Conservation (phyloP, 2,888 invertebrate species). For the Cryptus armator region DNA sequence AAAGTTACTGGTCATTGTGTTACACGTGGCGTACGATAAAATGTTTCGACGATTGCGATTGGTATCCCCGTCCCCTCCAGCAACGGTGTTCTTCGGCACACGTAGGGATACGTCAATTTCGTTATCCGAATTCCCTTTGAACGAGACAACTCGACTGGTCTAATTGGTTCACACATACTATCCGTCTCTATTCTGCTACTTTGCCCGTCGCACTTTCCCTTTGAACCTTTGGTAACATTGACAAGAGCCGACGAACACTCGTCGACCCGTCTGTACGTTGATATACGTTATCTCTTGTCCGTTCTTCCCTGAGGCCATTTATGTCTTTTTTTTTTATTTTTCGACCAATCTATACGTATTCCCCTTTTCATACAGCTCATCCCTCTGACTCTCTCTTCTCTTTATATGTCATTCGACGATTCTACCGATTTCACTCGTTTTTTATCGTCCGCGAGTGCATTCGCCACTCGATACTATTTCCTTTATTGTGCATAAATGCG, state of each 20-base stretch:
- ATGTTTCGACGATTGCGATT: slow-evolving; percentile 48
- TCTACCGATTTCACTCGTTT: slow-evolving; percentile 35
- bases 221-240: slow-evolving; percentile 54
- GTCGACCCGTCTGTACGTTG: slow-evolving; percentile 42
- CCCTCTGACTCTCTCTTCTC: slow-evolving; percentile 10
- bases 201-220: slow-evolving; percentile 27
- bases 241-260: slow-evolving; percentile 50
- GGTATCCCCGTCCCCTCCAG: slow-evolving; percentile 6
- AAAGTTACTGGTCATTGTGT: neutral
- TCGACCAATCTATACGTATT: slow-evolving; percentile 42
- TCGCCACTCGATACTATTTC: slow-evolving; percentile 10
- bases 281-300: slow-evolving; percentile 58
- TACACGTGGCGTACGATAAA: slow-evolving; percentile 18
- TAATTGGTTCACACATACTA: slow-evolving; percentile 58
- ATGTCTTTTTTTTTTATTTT: slow-evolving; percentile 1
- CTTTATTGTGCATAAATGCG: slow-evolving; percentile 23
- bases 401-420: slow-evolving; percentile 32
- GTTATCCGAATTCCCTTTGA: slow-evolving; percentile 61
- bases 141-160: slow-evolving; percentile 46
- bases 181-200: slow-evolving; percentile 23
- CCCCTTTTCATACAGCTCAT: slow-evolving; percentile 6
- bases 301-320: slow-evolving; percentile 42
- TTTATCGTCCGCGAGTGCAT: slow-evolving; percentile 29
- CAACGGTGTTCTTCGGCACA: neutral
- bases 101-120: slow-evolving; percentile 52